phyloP scores from a whole-genome alignment of 2,888 invertebrate genomes.

The Eupithecia vulgata region DNA sequence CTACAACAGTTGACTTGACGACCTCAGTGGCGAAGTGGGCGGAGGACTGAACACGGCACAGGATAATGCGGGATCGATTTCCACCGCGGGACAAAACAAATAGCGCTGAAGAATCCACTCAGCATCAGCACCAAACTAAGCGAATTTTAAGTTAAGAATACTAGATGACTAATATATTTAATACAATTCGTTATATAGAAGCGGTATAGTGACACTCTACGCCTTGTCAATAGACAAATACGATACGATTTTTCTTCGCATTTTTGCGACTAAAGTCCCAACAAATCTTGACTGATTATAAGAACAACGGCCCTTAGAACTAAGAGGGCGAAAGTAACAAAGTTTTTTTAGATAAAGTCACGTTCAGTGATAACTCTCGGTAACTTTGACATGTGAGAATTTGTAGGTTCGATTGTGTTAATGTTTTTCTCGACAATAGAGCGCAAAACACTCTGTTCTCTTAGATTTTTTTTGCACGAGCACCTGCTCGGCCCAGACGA shows the following conservation, averaged over 20 bases:
- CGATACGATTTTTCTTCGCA: neutral
- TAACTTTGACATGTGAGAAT: constrained; percentile 4
- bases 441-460: too few relatives aligned
- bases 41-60: neutral
- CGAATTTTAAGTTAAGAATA: too few relatives aligned
- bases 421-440: neutral
- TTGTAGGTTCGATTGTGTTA: neutral
- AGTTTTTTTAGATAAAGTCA: constrained; percentile 38
- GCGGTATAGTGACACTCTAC: too few relatives aligned
- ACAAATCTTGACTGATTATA: constrained; percentile 12
- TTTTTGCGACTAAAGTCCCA: neutral
- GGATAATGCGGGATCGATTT: neutral
- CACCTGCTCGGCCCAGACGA: too few relatives aligned
- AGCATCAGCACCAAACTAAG: too few relatives aligned
- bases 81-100: neutral
- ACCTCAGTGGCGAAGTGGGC: neutral
- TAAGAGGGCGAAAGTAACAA: constrained; percentile 7
- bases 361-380: constrained; percentile 31
- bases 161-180: too few relatives aligned
- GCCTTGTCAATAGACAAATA: neutral
- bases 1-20: too few relatives aligned
- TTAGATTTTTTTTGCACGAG: too few relatives aligned
- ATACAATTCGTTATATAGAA: too few relatives aligned
- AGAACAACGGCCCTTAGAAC: constrained; percentile 6
- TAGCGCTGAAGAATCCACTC: too few relatives aligned